A percentile compares a stretch with the other conserved stretches of the same genome.
phyloP scores from a whole-genome alignment of 2,888 invertebrate species.

The Plagiodera versicolora region DNA sequence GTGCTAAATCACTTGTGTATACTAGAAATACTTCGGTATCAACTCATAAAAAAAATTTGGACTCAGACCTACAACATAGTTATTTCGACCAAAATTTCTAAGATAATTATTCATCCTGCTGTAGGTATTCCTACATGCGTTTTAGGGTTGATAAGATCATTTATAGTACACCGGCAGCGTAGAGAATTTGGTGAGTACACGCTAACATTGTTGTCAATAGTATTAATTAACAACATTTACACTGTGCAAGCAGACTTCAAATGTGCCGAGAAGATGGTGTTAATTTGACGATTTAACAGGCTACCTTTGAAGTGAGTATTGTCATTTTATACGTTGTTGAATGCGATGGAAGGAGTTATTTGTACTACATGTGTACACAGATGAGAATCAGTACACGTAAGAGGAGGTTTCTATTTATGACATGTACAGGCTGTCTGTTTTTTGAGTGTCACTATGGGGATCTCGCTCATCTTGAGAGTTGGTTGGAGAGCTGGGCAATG shows the following conservation, averaged over 20 bases:
- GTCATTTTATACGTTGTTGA: neutral
- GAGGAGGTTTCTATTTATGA: too few species aligned
- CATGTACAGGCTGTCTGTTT: too few species aligned
- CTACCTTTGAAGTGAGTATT: neutral
- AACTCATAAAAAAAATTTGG: too few species aligned
- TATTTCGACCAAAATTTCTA: too few species aligned
- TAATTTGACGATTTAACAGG: conserved; percentile 14
- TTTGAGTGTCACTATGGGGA: too few species aligned
- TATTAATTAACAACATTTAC: conserved; percentile 17
- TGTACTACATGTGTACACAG: neutral
- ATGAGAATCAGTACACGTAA: too few species aligned
- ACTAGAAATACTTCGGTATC: too few species aligned
- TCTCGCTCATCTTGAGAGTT: too few species aligned
- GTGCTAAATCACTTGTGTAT: too few species aligned
- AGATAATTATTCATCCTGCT: too few species aligned
- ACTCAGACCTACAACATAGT: too few species aligned
- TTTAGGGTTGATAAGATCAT: neutral
- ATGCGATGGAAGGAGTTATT: neutral
- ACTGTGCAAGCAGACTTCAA: conserved; percentile 18
- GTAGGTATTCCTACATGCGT: neutral
- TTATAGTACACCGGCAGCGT: neutral
- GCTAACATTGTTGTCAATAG: conserved; percentile 18
- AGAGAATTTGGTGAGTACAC: conserved; percentile 1
- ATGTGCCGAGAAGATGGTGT: conserved; percentile 15
- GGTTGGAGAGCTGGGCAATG: too few species aligned